Conservation (phyloP, 2,888 invertebrate species). For the Gnatocerus cornutus region DNA sequence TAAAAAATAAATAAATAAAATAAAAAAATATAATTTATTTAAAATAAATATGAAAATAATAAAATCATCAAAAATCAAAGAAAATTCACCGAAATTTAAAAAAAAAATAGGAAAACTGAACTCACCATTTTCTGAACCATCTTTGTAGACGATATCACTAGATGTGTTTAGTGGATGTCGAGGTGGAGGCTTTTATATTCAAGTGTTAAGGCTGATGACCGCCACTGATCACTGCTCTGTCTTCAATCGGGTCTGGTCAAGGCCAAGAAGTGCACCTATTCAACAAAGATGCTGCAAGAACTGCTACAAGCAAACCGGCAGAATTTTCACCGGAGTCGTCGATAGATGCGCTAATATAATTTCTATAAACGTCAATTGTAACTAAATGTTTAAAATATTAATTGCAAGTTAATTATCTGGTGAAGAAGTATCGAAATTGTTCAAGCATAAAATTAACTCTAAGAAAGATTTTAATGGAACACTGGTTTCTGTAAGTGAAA, state of each 20-base stretch:
- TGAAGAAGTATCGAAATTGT: not conserved
- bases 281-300: slow-evolving; percentile 47
- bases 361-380: not conserved
- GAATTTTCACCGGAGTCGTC: not conserved
- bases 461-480: not conserved
- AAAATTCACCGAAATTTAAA: too few species aligned
- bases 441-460: slow-evolving; percentile 25
- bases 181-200: slow-evolving; percentile 49
- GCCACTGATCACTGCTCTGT: slow-evolving; percentile 48
- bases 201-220: slow-evolving; percentile 52
- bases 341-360: not conserved
- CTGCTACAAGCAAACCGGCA: slow-evolving; percentile 23
- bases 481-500: slow-evolving; percentile 7
- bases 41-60: too few species aligned
- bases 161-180: slow-evolving; percentile 25
- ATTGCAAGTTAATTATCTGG: too few species aligned
- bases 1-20: too few species aligned
- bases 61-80: too few species aligned
- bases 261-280: slow-evolving; percentile 48
- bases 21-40: too few species aligned
- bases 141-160: slow-evolving; percentile 39
- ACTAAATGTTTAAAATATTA: not conserved
- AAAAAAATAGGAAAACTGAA: slow-evolving; percentile 1
- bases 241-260: slow-evolving; percentile 54
- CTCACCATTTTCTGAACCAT: slow-evolving; percentile 47